These are phyloP conservation scores for Entosphenus tridentatus DNA, from an alignment of 2,113 vertebrate genomes.

Conservation along the genomic window DNA sequence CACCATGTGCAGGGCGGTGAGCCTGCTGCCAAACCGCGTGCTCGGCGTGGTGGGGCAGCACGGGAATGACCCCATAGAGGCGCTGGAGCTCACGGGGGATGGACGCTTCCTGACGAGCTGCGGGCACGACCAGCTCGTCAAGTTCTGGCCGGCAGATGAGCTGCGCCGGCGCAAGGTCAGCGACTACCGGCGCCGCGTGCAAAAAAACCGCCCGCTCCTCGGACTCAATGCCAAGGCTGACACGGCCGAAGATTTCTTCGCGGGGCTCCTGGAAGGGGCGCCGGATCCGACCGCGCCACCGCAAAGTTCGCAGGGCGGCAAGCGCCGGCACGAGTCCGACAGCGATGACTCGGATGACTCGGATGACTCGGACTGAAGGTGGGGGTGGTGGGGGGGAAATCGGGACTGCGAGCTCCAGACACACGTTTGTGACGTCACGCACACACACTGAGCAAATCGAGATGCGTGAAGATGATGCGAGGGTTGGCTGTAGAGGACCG, in stretches of 20 bases:
- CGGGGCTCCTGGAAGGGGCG: constrained; percentile 23
- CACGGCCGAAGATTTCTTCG: constrained; percentile 45
- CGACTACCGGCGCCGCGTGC: constrained; percentile 57
- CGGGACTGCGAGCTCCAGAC: too few relatives aligned
- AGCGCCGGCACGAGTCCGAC: too few relatives aligned
- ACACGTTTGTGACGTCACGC: too few relatives aligned
- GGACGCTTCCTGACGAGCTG: constrained; percentile 47
- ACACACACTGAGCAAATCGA: too few relatives aligned
- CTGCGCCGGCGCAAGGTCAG: constrained; percentile 29
- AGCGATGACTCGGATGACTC: too few relatives aligned
- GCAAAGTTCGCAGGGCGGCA: too few relatives aligned
- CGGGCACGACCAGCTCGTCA: constrained; percentile 64
- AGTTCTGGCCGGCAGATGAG: constrained; percentile 62
- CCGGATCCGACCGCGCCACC: not conserved
- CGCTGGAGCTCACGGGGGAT: constrained; percentile 34
- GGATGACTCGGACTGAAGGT: too few relatives aligned
- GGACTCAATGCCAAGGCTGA: constrained; percentile 52
- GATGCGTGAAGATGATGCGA: too few relatives aligned
- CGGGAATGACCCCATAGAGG: constrained; percentile 51
- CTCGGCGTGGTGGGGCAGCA: constrained; percentile 73
- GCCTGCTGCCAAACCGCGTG: constrained; percentile 62
- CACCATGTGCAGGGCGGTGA: constrained; percentile 35
- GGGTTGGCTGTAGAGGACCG: too few relatives aligned
- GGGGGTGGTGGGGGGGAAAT: too few relatives aligned
- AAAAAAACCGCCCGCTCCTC: constrained; percentile 36